phyloP scores from a whole-genome alignment of 2,797 vertebrate species.

The Sebastes jordani region DNA sequence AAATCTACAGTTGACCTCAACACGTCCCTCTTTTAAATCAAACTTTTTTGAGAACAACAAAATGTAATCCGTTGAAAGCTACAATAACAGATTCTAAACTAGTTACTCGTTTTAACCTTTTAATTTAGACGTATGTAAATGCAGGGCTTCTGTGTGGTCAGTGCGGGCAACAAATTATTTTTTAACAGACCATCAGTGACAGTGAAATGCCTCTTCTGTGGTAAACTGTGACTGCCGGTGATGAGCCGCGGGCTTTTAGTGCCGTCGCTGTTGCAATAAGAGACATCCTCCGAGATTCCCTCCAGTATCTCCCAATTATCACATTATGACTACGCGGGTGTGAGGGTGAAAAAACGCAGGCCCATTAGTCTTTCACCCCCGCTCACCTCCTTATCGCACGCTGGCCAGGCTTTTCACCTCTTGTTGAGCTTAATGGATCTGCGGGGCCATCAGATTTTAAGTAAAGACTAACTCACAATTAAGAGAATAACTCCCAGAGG shows the following conservation, averaged over 20 bases:
- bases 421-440: slow-evolving; percentile 77
- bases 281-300: slow-evolving; percentile 83
- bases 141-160: slow-evolving; percentile 29
- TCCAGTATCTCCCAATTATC: slow-evolving; percentile 86
- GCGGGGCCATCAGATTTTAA: slow-evolving; percentile 72
- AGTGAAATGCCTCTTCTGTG: slow-evolving; percentile 50
- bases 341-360: slow-evolving; percentile 77
- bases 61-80: not conserved
- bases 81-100: not conserved
- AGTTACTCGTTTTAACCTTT: not conserved
- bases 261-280: slow-evolving; percentile 72
- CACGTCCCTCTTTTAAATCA: not conserved
- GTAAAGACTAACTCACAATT: slow-evolving; percentile 79
- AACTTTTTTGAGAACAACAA: not conserved
- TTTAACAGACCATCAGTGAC: slow-evolving; percentile 53
- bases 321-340: slow-evolving; percentile 87
- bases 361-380: slow-evolving; percentile 89
- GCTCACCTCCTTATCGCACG: slow-evolving; percentile 81
- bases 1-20: not conserved
- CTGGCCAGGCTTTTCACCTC: slow-evolving; percentile 65
- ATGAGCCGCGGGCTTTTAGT: slow-evolving; percentile 67
- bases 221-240: slow-evolving; percentile 53
- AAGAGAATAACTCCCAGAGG: slow-evolving; percentile 71
- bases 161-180: slow-evolving; percentile 47
- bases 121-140: slow-evolving; percentile 2